These are phyloP conservation scores for Typhlomys cinereus DNA, from an alignment of 2,113 vertebrate species.

Conservation along the genomic window DNA sequence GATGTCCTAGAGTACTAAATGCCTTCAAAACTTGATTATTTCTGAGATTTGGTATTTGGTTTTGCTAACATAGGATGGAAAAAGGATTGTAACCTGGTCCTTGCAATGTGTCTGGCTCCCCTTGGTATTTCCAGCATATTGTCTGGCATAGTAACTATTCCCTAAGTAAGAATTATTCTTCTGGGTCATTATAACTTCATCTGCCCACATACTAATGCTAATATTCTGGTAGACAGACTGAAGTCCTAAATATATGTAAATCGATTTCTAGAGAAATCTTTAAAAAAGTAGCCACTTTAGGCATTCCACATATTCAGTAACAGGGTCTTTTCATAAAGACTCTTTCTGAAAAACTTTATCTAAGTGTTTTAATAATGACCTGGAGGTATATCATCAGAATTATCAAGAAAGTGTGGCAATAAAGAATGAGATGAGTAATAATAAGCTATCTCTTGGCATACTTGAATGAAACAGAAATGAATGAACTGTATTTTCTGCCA, in stretches of 20 bases:
- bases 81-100: neutral
- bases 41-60: neutral
- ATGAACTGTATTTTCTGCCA: neutral
- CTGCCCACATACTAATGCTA: conserved; percentile 85
- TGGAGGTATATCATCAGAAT: conserved; percentile 93
- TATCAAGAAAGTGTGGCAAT: conserved; percentile 86
- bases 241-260: conserved; percentile 93
- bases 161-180: neutral
- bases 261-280: conserved; percentile 94
- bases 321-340: conserved; percentile 90
- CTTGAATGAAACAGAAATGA: neutral
- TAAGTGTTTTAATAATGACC: conserved; percentile 92
- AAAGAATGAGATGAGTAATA: neutral
- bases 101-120: neutral
- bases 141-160: neutral
- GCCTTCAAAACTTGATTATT: neutral
- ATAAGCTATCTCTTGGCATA: neutral
- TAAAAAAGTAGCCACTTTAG: conserved; percentile 90
- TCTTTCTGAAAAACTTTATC: conserved; percentile 92
- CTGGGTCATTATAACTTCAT: neutral
- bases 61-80: neutral
- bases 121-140: neutral
- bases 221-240: conserved; percentile 92
- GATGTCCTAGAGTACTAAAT: neutral
- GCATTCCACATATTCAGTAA: conserved; percentile 93